These are phyloP conservation scores for Tiliqua scincoides DNA, from an alignment of 2,113 vertebrate genomes.

Conservation along the genomic window DNA sequence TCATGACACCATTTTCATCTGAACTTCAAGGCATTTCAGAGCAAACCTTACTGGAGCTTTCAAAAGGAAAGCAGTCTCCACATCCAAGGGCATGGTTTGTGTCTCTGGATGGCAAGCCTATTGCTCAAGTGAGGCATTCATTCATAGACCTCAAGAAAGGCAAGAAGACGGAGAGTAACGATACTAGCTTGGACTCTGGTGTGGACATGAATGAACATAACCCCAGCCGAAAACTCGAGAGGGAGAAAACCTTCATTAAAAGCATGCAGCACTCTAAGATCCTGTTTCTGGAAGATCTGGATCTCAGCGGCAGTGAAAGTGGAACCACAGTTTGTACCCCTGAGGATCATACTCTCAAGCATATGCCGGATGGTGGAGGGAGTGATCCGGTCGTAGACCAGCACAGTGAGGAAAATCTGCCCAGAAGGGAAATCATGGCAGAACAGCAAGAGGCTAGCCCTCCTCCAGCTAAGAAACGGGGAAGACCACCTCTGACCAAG, in stretches of 20 bases:
- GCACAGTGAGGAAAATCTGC: conserved; percentile 60
- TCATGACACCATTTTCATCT: conserved; percentile 85
- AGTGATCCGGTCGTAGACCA: conserved; percentile 59
- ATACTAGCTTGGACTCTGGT: conserved; percentile 95
- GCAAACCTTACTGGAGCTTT: conserved; percentile 89
- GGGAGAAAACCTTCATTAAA: conserved; percentile 85
- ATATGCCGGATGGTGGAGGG: conserved; percentile 80
- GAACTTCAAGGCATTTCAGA: conserved; percentile 96
- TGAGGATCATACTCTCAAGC: conserved; percentile 87
- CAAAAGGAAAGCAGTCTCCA: conserved; percentile 85
- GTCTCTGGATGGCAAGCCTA: conserved; percentile 92
- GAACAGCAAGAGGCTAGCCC: conserved; percentile 69
- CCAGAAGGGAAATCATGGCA: conserved; percentile 52
- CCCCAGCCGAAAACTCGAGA: conserved; percentile 81
- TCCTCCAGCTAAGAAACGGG: conserved; percentile 70
- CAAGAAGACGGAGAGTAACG: conserved; percentile 89
- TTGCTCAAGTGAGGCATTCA: conserved; percentile 92
- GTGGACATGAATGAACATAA: conserved; percentile 97
- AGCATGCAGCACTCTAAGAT: conserved; percentile 82
- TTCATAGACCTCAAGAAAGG: conserved; percentile 91
- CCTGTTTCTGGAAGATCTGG: conserved; percentile 86
- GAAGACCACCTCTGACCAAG: conserved; percentile 64
- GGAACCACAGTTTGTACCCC: conserved; percentile 90
- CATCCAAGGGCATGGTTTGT: conserved; percentile 96
- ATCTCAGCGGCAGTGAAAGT: conserved; percentile 93